phyloP scores from a whole-genome alignment of 2,797 vertebrate species.

The Coccyzus lansbergi region DNA sequence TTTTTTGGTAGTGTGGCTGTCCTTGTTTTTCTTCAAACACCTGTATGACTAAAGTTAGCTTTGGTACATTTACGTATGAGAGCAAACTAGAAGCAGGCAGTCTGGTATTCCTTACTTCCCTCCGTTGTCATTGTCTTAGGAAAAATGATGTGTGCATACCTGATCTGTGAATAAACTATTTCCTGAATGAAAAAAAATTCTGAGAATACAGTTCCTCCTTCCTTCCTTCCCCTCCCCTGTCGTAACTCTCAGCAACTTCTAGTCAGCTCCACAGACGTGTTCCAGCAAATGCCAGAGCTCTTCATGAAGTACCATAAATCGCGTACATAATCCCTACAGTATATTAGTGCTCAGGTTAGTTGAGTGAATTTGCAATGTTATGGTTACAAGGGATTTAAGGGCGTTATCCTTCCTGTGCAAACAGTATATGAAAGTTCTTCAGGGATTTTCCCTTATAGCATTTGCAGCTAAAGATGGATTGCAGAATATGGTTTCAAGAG shows the following conservation, averaged over 20 bases:
- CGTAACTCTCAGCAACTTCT: neutral
- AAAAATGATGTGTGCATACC: conserved; percentile 8
- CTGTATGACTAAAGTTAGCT: rapidly evolving
- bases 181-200: conserved; percentile 20
- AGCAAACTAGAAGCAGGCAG: neutral
- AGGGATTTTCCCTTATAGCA: neutral
- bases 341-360: conserved; percentile 43
- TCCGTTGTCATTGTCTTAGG: neutral
- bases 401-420: conserved; percentile 52
- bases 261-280: neutral
- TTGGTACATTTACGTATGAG: neutral
- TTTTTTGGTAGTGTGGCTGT: neutral
- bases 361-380: conserved; percentile 30
- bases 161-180: conserved; percentile 29
- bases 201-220: conserved; percentile 17
- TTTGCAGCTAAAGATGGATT: conserved; percentile 2
- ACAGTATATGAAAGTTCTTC: conserved; percentile 4
- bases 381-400: conserved; percentile 53
- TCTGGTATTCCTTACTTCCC: conserved; percentile 3
- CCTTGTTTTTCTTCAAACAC: neutral
- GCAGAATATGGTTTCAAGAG: neutral
- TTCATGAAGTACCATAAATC: conserved; percentile 32
- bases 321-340: neutral
- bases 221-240: neutral
- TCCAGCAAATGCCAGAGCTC: conserved; percentile 15